Conservation (phyloP, 2,113 vertebrate species). For the Nyctibius bracteatus region DNA sequence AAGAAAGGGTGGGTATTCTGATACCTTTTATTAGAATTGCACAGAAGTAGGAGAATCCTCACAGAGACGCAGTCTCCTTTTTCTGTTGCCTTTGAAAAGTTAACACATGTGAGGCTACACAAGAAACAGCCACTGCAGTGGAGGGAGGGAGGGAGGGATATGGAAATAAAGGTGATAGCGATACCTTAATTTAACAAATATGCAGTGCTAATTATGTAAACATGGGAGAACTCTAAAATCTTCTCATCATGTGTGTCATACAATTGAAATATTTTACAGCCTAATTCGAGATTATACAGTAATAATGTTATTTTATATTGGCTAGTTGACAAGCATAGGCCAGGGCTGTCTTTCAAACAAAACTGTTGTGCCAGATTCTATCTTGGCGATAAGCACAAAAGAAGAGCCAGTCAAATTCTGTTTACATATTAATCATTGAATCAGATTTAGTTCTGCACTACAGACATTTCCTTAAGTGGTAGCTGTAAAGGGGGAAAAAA, state of each 20-base stretch:
- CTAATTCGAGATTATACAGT: conserved; percentile 70
- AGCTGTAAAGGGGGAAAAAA: not conserved
- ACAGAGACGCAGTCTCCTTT: conserved; percentile 30
- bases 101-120: conserved; percentile 23
- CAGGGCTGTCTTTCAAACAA: conserved; percentile 74
- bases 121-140: conserved; percentile 17
- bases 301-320: conserved; percentile 73
- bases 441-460: not conserved
- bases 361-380: conserved; percentile 76
- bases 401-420: conserved; percentile 65
- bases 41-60: conserved; percentile 36
- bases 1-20: conserved; percentile 38
- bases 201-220: conserved; percentile 74
- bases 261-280: conserved; percentile 70
- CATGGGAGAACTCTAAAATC: conserved; percentile 70
- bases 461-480: not conserved
- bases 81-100: conserved; percentile 59
- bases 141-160: conserved; percentile 52
- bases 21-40: conserved; percentile 45
- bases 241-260: conserved; percentile 66
- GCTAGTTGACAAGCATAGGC: conserved; percentile 72
- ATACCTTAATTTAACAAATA: conserved; percentile 76
- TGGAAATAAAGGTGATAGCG: conserved; percentile 62
- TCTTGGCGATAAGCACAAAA: conserved; percentile 65
- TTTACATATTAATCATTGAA: conserved; percentile 69